Conservation (phyloP, 2,797 vertebrate genomes). For the Microctenopoma stevenorrisi region DNA sequence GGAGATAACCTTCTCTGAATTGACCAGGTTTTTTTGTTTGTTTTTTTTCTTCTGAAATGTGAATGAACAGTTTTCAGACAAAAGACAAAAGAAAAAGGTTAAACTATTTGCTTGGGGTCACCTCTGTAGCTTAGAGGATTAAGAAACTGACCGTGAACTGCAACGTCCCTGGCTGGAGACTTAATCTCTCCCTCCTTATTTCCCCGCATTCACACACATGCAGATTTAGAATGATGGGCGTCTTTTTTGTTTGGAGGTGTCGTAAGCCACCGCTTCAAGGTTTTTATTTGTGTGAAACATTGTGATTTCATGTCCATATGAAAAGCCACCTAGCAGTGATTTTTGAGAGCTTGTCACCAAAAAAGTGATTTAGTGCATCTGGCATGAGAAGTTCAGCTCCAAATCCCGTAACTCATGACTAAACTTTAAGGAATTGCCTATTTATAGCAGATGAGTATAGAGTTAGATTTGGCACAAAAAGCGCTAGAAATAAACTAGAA, state of each 20-base stretch:
- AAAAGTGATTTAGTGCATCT: conserved; percentile 19
- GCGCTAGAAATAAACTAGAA: neutral
- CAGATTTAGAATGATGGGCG: neutral
- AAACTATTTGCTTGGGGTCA: neutral
- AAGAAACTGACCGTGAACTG: neutral
- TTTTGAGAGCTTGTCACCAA: neutral
- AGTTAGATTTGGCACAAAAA: neutral
- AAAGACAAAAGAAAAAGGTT: neutral
- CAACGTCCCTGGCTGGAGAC: neutral
- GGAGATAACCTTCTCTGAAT: neutral
- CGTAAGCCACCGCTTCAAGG: conserved; percentile 2
- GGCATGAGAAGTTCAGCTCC: conserved; percentile 16
- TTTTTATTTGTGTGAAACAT: conserved; percentile 1
- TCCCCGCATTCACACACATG: neutral
- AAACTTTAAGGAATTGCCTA: neutral
- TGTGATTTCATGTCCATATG: neutral
- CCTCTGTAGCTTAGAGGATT: neutral
- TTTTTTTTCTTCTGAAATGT: neutral
- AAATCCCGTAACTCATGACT: conserved; percentile 3
- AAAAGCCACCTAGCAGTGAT: neutral
- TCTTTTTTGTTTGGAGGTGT: conserved; percentile 7
- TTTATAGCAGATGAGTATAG: conserved; percentile 15
- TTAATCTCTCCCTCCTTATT: neutral
- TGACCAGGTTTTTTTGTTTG: no score
- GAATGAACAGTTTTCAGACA: neutral